Evolutionary conservation across 2,888 invertebrate genomes (phyloP), one percentile per base, ranked within the genome.

Genomic region (Synanthedon myopaeformis): DNA sequence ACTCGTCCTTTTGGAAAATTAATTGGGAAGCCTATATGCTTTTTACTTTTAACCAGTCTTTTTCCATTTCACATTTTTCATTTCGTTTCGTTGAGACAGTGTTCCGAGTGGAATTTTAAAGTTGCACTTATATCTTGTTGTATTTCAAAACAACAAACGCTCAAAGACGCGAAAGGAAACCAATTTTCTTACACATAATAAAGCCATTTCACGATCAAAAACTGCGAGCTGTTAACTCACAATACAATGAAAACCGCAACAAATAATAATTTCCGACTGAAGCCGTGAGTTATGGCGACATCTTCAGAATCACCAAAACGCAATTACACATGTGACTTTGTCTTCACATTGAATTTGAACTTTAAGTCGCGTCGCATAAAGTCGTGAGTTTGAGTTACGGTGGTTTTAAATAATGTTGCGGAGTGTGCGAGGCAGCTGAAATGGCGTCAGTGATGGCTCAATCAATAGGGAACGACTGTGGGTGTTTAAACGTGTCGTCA

Each of bases 261-360:
- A 82, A 78, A 79, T 82, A 80, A 84, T 82, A 82, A 76, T 82
- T 79, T 80, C 79, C 76, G 82, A 77, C 79, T 73, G 74, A 74
- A 74, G 69, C 63, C 69, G 67, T 82, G 82, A 85, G 78, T 83
- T 85, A 84, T 74, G 79, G 76, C 78, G 67, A 69, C 72, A 76
- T 74, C 78, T 79, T 80, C 75, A 72, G 68, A 57, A 51, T 41
- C 51, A 6, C 45, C n/a, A 45, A 45, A 13, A 45, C 45, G 2
- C 3, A 45, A n/a, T 45, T 45, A 4, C 45, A 45, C 45, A 3
- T 13, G 13, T 14, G 11, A 13, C 8, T 13, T 8, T 19, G 13
- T 49, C 13, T 2, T 4, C 13, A 1, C 48, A 57, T 50, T 42
- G 6, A 61, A 54, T 62, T 56, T 56, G 11, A 56, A 41, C 60